Base-by-base conservation (phyloP, 2,113 vertebrate genomes). In the Ictalurus punctatus region DNA sequence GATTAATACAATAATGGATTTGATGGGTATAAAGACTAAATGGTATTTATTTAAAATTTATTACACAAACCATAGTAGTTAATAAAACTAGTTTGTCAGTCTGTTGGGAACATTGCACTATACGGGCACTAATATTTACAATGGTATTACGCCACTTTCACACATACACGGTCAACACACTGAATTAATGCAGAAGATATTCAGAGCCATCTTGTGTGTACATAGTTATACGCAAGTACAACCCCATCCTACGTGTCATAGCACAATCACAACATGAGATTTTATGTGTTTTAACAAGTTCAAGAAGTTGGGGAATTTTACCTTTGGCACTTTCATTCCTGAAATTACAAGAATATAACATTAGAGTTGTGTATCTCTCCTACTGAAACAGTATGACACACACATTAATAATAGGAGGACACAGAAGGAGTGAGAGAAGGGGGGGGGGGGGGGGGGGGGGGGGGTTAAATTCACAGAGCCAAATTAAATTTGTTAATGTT, bases 261-360 rank as follows among this genome's bases (percentile, higher is more conserved):
- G 52, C 48, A 80, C 27, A 13, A 19, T 30, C 48, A 58, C n/a
- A 58, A 27, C 30, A 58, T 3, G 6, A 58, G 16, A 56, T 30
- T 27, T 27, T n/a, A 59, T 82, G 54, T 25, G 54, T 25, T 61
- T 83, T 40, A 23, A 54, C 3, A 40, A 61, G 56, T 12, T 59
- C 14, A 59, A 61, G 13, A 61, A 58, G 83, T 52, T 27, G 8
- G 1, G 2, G 12, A n/a, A 23, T 52, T 67, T 84, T 84, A 84
- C 83, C 83, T 84, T 67, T 27, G 2, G 61, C 2, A 13, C 25
- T 30, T 84, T 67, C 83, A 67, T n/a, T 84, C 61, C 83, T 84
- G 83, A 63, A 84, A 84, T 16, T 9, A 84, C 4, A 84, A 48
- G 25, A 48, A 67, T 9, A 84, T 44, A 48, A 67, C 19, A 63